Evolutionary conservation across 2,888 invertebrate species (phyloP).

Genomic region (Platypus cylindrus): DNA sequence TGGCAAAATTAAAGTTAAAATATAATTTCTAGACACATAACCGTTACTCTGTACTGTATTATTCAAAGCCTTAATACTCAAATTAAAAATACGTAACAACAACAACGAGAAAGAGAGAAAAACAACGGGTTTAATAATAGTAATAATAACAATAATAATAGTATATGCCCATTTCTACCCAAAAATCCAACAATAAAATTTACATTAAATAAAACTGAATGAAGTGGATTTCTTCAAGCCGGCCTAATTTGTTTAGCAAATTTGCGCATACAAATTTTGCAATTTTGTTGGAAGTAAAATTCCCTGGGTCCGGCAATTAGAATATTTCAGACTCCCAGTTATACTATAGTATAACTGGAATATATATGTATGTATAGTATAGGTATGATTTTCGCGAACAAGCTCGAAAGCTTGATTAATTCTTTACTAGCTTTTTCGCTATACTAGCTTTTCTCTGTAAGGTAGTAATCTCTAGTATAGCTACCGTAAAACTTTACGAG

Average conservation of each 20-base stretch:
- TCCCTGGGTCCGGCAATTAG: constrained; percentile 22
- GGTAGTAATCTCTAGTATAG: constrained; percentile 14
- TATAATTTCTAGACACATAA: too few relatives aligned
- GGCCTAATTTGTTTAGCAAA: constrained; percentile 28
- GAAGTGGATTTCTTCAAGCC: constrained; percentile 29
- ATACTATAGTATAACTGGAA: too few relatives aligned
- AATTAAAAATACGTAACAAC: too few relatives aligned
- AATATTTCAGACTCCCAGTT: constrained; percentile 25
- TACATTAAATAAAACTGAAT: constrained; percentile 26
- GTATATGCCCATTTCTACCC: too few relatives aligned
- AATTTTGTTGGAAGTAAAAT: constrained; percentile 20
- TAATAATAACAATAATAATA: too few relatives aligned
- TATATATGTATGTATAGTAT: too few relatives aligned
- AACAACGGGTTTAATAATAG: too few relatives aligned
- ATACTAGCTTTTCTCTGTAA: too few relatives aligned
- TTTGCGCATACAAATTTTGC: constrained; percentile 31
- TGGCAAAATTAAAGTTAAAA: too few relatives aligned
- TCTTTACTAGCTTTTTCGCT: constrained; percentile 27
- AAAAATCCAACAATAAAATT: constrained; percentile 19
- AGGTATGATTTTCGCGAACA: constrained; percentile 25
- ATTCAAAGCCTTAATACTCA: too few relatives aligned
- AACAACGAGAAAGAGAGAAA: too few relatives aligned
- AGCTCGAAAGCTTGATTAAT: constrained; percentile 24
- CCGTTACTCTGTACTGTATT: too few relatives aligned
- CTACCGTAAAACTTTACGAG: constrained; percentile 23